phyloP scores from a whole-genome alignment of 2,797 vertebrate genomes.

The Danionella dracula region DNA sequence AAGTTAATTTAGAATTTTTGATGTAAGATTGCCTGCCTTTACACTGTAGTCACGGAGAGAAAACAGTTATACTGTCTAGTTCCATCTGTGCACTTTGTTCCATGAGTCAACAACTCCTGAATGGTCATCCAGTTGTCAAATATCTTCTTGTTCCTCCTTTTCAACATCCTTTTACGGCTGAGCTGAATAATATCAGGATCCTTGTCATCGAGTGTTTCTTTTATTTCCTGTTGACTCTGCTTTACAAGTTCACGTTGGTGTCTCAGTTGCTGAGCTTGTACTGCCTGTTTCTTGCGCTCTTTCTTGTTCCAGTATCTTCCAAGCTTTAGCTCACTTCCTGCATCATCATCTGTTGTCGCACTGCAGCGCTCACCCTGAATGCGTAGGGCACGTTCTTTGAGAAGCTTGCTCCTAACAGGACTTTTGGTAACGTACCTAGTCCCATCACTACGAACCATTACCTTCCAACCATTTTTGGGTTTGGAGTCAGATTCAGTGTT shows the following conservation, averaged over 20 bases:
- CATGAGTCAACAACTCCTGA: conserved; percentile 95
- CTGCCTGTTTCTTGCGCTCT: conserved; percentile 85
- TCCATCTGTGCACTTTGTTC: conserved; percentile 87
- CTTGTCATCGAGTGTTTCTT: conserved; percentile 60
- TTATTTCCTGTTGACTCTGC: conserved; percentile 82
- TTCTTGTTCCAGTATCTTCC: conserved; percentile 97
- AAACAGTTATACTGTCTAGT: conserved; percentile 88
- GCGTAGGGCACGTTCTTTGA: conserved; percentile 85
- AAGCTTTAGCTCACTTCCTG: conserved; percentile 93
- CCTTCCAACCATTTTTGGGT: conserved; percentile 89
- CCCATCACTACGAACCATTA: conserved; percentile 90
- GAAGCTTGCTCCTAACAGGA: conserved; percentile 83
- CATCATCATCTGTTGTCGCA: conserved; percentile 91
- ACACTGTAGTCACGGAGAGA: conserved; percentile 95
- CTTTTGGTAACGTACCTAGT: conserved; percentile 93
- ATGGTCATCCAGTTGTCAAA: conserved; percentile 99
- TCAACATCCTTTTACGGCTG: conserved; percentile 98
- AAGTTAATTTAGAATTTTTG: too few relatives aligned
- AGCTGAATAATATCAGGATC: conserved; percentile 93
- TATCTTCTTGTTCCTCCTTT: conserved; percentile 91
- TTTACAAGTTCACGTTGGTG: conserved; percentile 83
- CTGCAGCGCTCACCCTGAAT: conserved; percentile 91
- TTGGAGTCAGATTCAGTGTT: conserved; percentile 66
- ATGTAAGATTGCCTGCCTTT: conserved; percentile 37
- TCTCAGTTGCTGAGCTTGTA: conserved; percentile 83